Conservation (phyloP, 1,140 invertebrate genomes). For the Zeugodacus cucurbitae region DNA sequence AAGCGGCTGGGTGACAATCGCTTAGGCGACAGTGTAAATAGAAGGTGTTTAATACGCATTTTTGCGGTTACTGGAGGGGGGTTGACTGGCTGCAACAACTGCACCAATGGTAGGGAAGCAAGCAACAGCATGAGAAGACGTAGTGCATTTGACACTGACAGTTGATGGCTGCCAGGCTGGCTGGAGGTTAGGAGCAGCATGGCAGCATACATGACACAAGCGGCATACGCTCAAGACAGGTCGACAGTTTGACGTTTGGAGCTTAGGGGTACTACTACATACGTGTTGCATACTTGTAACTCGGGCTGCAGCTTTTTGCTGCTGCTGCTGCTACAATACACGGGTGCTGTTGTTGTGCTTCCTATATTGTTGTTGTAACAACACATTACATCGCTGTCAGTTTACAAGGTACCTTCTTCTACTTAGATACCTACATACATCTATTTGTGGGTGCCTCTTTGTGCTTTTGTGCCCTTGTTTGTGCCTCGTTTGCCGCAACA, state of each 20-base stretch:
- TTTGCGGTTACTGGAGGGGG: not conserved
- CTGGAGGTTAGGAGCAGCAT: not conserved
- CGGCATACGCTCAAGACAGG: constrained; percentile 14
- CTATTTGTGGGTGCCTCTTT: not conserved
- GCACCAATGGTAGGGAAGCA: not conserved
- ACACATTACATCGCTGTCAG: not conserved
- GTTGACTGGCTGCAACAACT: not conserved
- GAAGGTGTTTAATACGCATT: constrained; percentile 33
- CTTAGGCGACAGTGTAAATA: not conserved
- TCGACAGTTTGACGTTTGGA: constrained; percentile 2
- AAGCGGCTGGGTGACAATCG: not conserved
- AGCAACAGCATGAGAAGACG: not conserved
- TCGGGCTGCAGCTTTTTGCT: not conserved
- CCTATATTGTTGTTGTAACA: not conserved
- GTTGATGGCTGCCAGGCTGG: constrained; percentile 58
- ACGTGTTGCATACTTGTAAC: not conserved
- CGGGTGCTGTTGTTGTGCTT: not conserved
- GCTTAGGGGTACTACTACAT: not conserved
- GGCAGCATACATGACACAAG: not conserved
- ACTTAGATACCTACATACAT: not conserved
- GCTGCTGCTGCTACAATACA: not conserved
- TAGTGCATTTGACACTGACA: constrained; percentile 64
- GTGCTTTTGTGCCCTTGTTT: not conserved
- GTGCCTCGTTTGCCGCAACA: not conserved
- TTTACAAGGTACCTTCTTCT: constrained; percentile 11